Percentiles rank a stretch among this genome's conserved stretches.
These are phyloP conservation scores for Platysternon megacephalum DNA, from an alignment of 2,113 vertebrate genomes.

Conservation along the genomic window DNA sequence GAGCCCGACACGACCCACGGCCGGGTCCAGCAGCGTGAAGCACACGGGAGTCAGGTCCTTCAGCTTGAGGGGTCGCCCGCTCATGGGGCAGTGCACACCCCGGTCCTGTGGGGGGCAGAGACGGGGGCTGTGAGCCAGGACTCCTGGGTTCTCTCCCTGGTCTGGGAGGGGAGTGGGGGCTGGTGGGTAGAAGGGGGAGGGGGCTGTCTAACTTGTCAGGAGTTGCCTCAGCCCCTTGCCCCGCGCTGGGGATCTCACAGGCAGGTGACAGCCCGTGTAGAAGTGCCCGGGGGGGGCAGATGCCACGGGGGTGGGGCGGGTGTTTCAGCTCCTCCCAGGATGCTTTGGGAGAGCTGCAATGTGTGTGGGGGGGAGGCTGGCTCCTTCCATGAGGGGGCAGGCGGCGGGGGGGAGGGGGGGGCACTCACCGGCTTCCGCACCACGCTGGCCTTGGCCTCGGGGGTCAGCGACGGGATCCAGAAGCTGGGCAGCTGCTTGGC, in stretches of 20 bases:
- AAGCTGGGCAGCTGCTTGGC: slow-evolving; percentile 86
- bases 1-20: slow-evolving; percentile 85
- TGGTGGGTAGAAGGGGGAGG: background rate
- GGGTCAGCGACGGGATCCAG: slow-evolving; percentile 91
- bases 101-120: slow-evolving; percentile 78
- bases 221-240: no score
- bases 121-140: background rate
- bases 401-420: background rate
- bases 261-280: no score
- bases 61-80: slow-evolving; percentile 86
- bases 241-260: no score
- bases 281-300: background rate
- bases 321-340: background rate
- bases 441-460: slow-evolving; percentile 87
- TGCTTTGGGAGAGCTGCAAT: background rate
- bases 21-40: slow-evolving; percentile 84
- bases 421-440: slow-evolving; percentile 89
- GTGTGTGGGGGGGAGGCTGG: background rate
- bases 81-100: slow-evolving; percentile 90
- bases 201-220: no score
- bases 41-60: slow-evolving; percentile 84
- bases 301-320: background rate
- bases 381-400: no score
- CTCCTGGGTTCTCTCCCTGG: background rate
- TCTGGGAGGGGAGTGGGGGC: background rate